These are phyloP conservation scores for Sceloporus undulatus DNA, from an alignment of 2,113 vertebrate species.

Conservation along the genomic window DNA sequence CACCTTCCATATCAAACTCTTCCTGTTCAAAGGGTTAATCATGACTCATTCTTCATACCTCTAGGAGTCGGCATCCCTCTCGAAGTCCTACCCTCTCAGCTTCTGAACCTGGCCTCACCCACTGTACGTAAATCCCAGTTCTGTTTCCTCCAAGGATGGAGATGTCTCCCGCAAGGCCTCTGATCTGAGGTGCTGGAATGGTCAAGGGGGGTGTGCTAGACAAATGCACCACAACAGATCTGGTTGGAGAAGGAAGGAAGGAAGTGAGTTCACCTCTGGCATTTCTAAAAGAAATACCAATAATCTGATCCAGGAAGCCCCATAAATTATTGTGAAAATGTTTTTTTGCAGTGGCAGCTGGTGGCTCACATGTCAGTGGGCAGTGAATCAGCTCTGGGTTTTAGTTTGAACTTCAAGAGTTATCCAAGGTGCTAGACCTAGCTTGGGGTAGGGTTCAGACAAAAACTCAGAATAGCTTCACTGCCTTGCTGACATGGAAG, in stretches of 20 bases:
- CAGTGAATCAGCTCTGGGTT: too few species aligned
- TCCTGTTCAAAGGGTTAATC: background rate
- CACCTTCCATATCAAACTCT: background rate
- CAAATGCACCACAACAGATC: slow-evolving; percentile 78
- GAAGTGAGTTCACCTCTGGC: background rate
- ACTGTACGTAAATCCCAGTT: slow-evolving; percentile 86
- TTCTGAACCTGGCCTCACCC: slow-evolving; percentile 84
- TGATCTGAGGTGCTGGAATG: slow-evolving; percentile 64
- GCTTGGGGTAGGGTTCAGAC: too few species aligned
- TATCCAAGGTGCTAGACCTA: too few species aligned
- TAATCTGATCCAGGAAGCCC: background rate
- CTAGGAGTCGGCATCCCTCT: slow-evolving; percentile 84
- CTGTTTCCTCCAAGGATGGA: slow-evolving; percentile 84
- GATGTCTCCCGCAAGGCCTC: slow-evolving; percentile 79
- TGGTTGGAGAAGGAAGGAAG: slow-evolving; percentile 42
- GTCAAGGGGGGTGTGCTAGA: slow-evolving; percentile 60
- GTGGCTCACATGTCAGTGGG: too few species aligned
- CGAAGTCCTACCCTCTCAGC: slow-evolving; percentile 81
- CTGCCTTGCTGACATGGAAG: too few species aligned
- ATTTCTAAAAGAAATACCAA: slow-evolving; percentile 7
- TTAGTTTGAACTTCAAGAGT: too few species aligned
- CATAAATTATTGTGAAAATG: background rate
- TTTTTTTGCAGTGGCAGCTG: background rate
- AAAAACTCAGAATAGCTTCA: too few species aligned
- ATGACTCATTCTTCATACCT: slow-evolving; percentile 77